These are phyloP conservation scores for Cephus cinctus DNA, from an alignment of 1,140 invertebrate species.

Conservation along the genomic window DNA sequence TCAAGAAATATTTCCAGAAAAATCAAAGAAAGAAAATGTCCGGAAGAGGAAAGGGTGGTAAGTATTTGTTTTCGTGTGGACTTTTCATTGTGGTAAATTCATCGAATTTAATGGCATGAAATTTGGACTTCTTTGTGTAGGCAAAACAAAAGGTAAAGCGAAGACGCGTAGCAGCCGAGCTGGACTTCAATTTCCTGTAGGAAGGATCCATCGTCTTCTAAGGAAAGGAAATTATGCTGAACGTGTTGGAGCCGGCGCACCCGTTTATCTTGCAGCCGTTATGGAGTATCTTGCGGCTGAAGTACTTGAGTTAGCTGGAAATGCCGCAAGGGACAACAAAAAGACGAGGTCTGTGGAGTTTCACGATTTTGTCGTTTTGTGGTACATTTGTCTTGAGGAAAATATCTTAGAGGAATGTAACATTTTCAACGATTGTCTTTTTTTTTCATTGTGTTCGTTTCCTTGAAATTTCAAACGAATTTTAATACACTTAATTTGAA, in stretches of 20 bases:
- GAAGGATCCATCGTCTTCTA: conserved; percentile 62
- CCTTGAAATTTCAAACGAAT: background rate
- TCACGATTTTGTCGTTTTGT: no score
- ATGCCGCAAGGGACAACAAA: conserved; percentile 57
- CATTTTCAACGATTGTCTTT: background rate
- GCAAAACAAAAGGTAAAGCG: conserved; percentile 56
- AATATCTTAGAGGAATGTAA: no score
- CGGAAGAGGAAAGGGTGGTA: conserved; percentile 38
- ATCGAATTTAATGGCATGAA: no score
- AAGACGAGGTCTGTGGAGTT: conserved; percentile 50
- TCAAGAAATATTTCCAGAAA: background rate
- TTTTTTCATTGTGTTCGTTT: background rate
- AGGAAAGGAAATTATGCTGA: conserved; percentile 66
- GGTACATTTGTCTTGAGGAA: no score
- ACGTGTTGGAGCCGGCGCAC: conserved; percentile 63
- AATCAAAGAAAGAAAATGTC: conserved; percentile 26
- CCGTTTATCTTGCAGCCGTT: conserved; percentile 67
- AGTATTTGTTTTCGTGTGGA: conserved; percentile 12
- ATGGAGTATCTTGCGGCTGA: conserved; percentile 64
- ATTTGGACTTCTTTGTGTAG: conserved; percentile 13
- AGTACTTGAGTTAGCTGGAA: conserved; percentile 59
- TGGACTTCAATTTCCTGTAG: conserved; percentile 69
- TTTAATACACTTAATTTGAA: no score
- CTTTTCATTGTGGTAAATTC: no score
- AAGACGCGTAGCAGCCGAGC: conserved; percentile 64